Base-by-base conservation (phyloP, 2,888 invertebrate species). In the Tachina grossa region DNA sequence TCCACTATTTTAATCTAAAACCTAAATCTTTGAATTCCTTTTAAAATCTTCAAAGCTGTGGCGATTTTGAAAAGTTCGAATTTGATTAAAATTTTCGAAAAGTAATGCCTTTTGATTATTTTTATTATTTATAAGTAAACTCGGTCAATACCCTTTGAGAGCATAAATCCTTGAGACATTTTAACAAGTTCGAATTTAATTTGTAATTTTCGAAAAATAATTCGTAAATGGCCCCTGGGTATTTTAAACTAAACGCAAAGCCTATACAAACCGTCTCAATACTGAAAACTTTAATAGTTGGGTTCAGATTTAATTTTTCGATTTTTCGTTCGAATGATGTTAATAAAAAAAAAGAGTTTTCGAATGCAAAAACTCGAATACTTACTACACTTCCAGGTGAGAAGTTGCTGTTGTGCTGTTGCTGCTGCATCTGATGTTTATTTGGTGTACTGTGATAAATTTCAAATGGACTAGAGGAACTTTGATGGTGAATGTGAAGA, bases 341-440 rank as follows among this genome's bases (percentile, higher is more conserved):
- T 22, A 22, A 22, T 22, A 22, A 22, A 1, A 22, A n/a, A n/a
- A n/a, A n/a, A n/a, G n/a, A n/a, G n/a, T 59, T 4, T 41, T 11
- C 22, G 22, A 65, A 65, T 19, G 31, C 45, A 10, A 45, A 6
- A 47, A 63, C 14, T 19, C 3, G 13, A 59, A 55, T 9, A 76
- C 84, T 88, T 71, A 90, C 95, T 88, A 95, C 95, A 91, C 95
- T 96, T 69, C 94, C 94, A 22, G 96, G 95, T 11, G 95, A 95
- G 91, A 95, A 94, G 41, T 95, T 91, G 80, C 90, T 88, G 31
- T 91, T 90, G 87, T 88, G 89, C 47, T 89, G 87, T 5, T 72
- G 79, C 45, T 87, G 86, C n/a, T 89, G 88, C 53, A 89, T 88
- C 61, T 87, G 85, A 59, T 90, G 90, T 89, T 92, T 93, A 85